Percentiles rank a stretch among this genome's conserved stretches.
phyloP scores from a whole-genome alignment of 2,797 vertebrate species.

The Lagodon rhomboides region DNA sequence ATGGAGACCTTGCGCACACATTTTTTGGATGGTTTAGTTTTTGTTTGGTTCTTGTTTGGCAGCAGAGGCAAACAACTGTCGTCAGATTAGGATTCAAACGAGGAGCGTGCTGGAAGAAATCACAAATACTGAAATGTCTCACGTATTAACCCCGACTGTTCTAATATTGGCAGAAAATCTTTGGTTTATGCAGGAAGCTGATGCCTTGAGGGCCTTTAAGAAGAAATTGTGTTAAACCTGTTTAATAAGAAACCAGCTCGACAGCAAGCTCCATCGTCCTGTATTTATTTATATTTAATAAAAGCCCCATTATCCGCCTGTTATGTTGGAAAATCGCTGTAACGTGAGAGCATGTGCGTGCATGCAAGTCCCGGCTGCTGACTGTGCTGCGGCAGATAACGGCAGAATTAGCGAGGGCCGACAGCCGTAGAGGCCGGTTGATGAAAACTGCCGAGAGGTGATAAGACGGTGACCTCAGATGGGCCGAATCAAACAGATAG shows the following conservation, averaged over 20 bases:
- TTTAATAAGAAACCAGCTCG: background rate
- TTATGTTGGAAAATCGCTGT: background rate
- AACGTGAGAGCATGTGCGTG: background rate
- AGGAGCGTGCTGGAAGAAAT: background rate
- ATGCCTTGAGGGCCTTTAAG: background rate
- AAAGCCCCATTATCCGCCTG: background rate
- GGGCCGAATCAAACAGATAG: constrained; percentile 16
- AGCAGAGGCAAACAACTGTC: background rate
- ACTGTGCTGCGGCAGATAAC: constrained; percentile 64
- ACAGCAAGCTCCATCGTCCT: background rate
- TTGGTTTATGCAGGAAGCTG: background rate
- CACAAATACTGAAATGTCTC: background rate
- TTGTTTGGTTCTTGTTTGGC: background rate
- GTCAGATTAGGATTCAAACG: background rate
- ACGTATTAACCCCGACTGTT: background rate
- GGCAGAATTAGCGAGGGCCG: constrained; percentile 45
- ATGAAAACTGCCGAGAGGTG: constrained; percentile 57
- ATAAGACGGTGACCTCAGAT: constrained; percentile 60
- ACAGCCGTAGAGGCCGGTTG: constrained; percentile 46
- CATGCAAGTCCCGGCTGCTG: constrained; percentile 11
- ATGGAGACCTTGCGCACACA: background rate
- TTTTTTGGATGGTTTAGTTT: background rate
- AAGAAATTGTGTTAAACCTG: background rate
- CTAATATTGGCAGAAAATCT: background rate
- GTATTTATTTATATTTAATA: background rate